Evolutionary conservation across 1,140 invertebrate genomes (phyloP).

Genomic region (Anagrus nilaparvatae): DNA sequence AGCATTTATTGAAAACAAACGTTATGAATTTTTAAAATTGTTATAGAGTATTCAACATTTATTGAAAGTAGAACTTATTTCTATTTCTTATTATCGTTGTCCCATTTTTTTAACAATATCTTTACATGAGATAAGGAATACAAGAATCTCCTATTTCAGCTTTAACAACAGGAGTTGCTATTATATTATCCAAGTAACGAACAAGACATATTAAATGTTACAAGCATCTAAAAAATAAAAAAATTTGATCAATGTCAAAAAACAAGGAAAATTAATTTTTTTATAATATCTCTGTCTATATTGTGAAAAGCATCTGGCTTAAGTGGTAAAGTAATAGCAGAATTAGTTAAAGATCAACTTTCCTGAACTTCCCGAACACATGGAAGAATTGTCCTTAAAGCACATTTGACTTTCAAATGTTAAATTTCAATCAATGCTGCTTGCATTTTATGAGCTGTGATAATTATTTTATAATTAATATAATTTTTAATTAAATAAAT

Average conservation of each 20-base stretch:
- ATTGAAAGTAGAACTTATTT: too few relatives aligned
- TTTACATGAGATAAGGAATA: constrained; percentile 64
- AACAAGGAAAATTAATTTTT: neutral
- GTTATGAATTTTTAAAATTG: too few relatives aligned
- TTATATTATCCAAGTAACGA: constrained; percentile 65
- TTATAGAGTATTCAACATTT: too few relatives aligned
- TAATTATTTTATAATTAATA: too few relatives aligned
- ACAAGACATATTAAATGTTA: constrained; percentile 73
- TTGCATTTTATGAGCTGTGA: constrained; percentile 66
- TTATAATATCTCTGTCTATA: too few relatives aligned
- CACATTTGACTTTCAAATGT: constrained; percentile 60
- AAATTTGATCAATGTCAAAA: neutral
- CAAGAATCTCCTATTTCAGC: constrained; percentile 39
- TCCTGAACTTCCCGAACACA: constrained; percentile 41
- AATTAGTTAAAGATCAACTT: constrained; percentile 59
- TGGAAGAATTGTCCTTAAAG: constrained; percentile 34
- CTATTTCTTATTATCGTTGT: too few relatives aligned
- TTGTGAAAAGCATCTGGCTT: constrained; percentile 58
- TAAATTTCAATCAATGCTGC: constrained; percentile 73
- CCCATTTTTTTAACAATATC: too few relatives aligned
- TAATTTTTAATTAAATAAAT: constrained; percentile 13
- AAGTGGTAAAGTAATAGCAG: constrained; percentile 61
- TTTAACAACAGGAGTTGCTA: constrained; percentile 60
- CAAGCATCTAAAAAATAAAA: constrained; percentile 42
- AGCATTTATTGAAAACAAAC: too few relatives aligned